Base-by-base conservation (phyloP, 2,888 invertebrate species). In the Drosophila paucipuncta region DNA sequence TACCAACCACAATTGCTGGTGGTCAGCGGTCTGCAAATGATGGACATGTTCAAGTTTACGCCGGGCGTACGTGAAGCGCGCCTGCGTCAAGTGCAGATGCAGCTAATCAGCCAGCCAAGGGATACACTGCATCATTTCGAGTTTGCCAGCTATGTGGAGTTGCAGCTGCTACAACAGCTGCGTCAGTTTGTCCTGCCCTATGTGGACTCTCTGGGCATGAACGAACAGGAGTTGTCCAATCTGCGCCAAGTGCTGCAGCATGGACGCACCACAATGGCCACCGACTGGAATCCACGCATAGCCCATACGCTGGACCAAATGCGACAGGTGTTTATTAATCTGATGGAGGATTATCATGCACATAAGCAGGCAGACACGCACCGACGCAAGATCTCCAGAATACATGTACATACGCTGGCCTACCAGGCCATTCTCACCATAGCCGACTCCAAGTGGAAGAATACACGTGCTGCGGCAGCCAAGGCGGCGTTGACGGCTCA, bases 401-500 rank as follows among this genome's bases (percentile, higher is more conserved):
- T 97, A 39, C 97, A 97, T 91, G 96, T 97, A 0, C 97, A 97
- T 90, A 97, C 97, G 0, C 93, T 97, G 78, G 97, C 97, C n/a
- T 97, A 96, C 91, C 97, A 97, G 93, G 97, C 97, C 5, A 96
- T 97, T 80, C 92, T 97, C 82, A 96, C 96, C 0, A 95, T 95
- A 0, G 95, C 95, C 81, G 94, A 94, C 53, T 95, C 96, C 0
- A 91, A 94, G 10, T 97, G 97, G 97, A 96, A 95, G 78, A 95
- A 97, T 87, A 96, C 96, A 0, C 95, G 95, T 90, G 96, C 96
- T 22, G 97, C 97, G 0, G 96, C 97, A 3, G 97, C 97, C 0
- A 97, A 97, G 92, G 97, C 97, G 2, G 96, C 97, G 0, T 92
- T 97, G 11, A 97, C 96, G 0, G 97, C 97, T 0, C 96, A 97